Evolutionary conservation across 2,113 vertebrate genomes (phyloP).

Genomic region (Hucho hucho): DNA sequence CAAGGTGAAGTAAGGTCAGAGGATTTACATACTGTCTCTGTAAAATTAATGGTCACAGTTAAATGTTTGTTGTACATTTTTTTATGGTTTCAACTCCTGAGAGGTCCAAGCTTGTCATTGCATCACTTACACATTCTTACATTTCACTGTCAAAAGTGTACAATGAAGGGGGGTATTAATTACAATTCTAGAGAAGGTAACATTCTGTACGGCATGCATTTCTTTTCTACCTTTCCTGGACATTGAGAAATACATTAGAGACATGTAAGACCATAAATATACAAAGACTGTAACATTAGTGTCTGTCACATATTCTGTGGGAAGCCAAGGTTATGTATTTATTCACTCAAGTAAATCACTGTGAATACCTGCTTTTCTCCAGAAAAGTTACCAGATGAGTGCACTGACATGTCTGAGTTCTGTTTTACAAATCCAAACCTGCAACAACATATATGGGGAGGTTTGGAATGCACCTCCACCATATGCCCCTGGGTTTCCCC

Average conservation of each 20-base stretch:
- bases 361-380: too few species aligned
- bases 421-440: constrained; percentile 2
- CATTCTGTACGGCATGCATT: background rate
- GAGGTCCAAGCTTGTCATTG: background rate
- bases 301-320: too few species aligned
- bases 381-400: background rate
- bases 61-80: background rate
- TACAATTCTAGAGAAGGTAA: background rate
- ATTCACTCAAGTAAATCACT: too few species aligned
- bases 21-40: background rate
- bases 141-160: background rate
- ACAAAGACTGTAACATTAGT: too few species aligned
- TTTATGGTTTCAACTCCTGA: background rate
- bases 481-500: background rate
- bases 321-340: too few species aligned
- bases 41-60: background rate
- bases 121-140: background rate
- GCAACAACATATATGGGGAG: constrained; percentile 12
- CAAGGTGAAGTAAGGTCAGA: background rate
- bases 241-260: background rate
- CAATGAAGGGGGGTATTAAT: background rate
- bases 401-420: background rate
- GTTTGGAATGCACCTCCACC: background rate
- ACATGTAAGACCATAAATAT: background rate
- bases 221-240: background rate